phyloP scores from a whole-genome alignment of 2,797 vertebrate species.

The Rhinatrema bivittatum region DNA sequence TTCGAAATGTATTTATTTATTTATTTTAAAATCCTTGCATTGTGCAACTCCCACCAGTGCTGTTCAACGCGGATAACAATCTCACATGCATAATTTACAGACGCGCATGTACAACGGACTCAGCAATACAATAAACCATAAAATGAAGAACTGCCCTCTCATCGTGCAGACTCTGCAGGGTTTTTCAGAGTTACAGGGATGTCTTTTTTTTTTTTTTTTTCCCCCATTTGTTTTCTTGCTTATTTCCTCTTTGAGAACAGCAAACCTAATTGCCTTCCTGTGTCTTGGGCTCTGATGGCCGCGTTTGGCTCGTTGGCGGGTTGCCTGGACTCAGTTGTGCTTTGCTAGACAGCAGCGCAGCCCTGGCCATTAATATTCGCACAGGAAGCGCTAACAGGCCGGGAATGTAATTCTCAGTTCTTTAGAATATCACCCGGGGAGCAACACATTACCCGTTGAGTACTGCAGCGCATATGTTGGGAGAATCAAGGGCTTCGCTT shows the following conservation, averaged over 20 bases:
- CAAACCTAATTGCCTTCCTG: constrained; percentile 7
- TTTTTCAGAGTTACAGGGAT: no score
- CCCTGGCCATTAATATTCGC: constrained; percentile 32
- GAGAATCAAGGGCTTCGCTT: not conserved
- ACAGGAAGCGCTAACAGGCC: constrained; percentile 25
- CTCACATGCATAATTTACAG: no score
- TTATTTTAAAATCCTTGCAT: no score
- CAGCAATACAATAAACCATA: no score
- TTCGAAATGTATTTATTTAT: no score
- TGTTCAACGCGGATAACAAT: no score
- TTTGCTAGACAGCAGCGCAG: constrained; percentile 10
- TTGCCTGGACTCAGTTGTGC: not conserved
- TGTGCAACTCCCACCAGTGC: no score
- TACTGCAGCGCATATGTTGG: no score
- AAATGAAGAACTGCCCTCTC: no score
- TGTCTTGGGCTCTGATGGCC: not conserved
- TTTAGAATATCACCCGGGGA: constrained; percentile 18
- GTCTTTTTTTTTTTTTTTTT: constrained; percentile 10
- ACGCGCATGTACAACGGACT: no score
- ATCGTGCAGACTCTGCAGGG: no score
- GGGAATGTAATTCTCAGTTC: constrained; percentile 29
- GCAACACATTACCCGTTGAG: no score
- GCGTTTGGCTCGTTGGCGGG: constrained; percentile 1
- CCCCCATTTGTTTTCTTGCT: constrained; percentile 4
- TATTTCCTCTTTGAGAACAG: constrained; percentile 17